These are phyloP conservation scores for Trichonephila clavata DNA, from an alignment of 1,140 invertebrate genomes.

Conservation along the genomic window DNA sequence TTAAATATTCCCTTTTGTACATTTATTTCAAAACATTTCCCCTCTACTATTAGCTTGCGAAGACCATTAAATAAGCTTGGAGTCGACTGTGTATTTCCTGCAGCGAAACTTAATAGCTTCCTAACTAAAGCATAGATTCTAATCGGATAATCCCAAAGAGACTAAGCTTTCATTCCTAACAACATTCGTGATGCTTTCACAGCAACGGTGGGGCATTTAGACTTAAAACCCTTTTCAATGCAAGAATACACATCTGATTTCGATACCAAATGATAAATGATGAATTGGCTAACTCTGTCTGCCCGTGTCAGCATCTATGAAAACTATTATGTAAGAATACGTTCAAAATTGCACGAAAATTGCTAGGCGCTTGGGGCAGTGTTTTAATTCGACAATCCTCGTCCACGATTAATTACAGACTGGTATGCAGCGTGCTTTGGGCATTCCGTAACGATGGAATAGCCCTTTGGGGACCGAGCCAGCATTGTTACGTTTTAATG, in stretches of 20 bases:
- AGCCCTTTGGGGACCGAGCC: slow-evolving; percentile 23
- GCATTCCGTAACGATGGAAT: slow-evolving; percentile 54
- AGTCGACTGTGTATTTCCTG: no score
- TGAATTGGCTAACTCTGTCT: slow-evolving; percentile 34
- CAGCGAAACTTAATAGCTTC: no score
- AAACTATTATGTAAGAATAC: slow-evolving; percentile 70
- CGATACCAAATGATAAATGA: slow-evolving; percentile 52
- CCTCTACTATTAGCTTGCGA: no score
- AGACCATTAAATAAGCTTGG: no score
- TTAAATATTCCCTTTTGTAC: no score
- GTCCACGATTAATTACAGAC: slow-evolving; percentile 63
- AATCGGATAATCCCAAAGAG: no score
- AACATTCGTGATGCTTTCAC: slow-evolving; percentile 15
- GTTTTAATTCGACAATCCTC: slow-evolving; percentile 63
- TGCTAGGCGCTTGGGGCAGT: background rate
- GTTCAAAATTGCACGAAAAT: slow-evolving; percentile 46
- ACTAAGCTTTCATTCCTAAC: background rate
- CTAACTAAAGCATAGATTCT: no score
- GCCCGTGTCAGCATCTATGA: slow-evolving; percentile 13
- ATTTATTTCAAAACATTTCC: no score
- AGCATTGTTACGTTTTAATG: slow-evolving; percentile 57
- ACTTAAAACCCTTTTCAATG: background rate
- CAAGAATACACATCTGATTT: background rate
- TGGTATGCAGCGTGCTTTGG: slow-evolving; percentile 69
- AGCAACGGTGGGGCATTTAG: background rate